Evolutionary conservation across 2,797 vertebrate species (phyloP).

Genomic region (Notolabrus celidotus): DNA sequence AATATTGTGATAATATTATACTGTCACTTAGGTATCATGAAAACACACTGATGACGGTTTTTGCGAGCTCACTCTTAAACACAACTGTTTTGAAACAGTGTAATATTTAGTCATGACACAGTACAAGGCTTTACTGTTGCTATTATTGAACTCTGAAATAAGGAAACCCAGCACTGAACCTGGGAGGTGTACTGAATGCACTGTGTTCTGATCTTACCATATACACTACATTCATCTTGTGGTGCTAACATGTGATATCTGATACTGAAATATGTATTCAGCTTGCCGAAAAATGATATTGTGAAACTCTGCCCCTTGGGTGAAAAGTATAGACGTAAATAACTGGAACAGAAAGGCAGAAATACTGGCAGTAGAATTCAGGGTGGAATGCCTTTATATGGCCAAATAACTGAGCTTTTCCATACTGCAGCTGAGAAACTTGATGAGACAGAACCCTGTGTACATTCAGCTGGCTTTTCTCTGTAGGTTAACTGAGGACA

Average conservation of each 20-base stretch:
- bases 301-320: neutral
- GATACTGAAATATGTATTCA: neutral
- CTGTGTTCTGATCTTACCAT: neutral
- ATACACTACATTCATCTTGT: neutral
- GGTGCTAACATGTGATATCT: neutral
- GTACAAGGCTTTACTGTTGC: neutral
- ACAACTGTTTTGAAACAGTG: neutral
- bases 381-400: neutral
- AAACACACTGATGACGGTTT: no score
- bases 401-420: constrained; percentile 2
- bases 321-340: neutral
- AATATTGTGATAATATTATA: no score
- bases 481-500: constrained; percentile 61
- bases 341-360: neutral
- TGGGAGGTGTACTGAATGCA: neutral
- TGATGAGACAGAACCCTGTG: neutral
- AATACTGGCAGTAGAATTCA: neutral
- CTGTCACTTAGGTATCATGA: no score
- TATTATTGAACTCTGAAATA: neutral
- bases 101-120: no score
- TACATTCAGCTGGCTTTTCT: constrained; percentile 19
- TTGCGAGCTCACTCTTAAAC: no score
- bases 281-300: neutral
- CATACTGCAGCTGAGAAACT: neutral
- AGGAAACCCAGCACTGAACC: neutral